phyloP scores from a whole-genome alignment of 2,888 invertebrate species.

The Coleophora deauratella region DNA sequence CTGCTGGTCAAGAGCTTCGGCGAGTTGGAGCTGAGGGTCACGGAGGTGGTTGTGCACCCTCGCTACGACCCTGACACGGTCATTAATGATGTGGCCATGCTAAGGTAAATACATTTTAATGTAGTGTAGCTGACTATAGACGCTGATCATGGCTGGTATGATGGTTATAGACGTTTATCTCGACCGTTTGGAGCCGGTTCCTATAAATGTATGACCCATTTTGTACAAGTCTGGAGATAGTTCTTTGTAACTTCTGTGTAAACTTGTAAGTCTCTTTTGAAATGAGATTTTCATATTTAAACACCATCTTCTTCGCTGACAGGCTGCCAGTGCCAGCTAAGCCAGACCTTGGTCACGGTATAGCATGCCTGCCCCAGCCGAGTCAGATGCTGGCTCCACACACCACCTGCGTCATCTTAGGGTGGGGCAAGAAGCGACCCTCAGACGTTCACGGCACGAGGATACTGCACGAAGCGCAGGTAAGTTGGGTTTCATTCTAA shows the following conservation, averaged over 20 bases:
- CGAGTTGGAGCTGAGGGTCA: conserved; percentile 84
- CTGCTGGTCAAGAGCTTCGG: conserved; percentile 81
- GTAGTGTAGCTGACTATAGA: too few species aligned
- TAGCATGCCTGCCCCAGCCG: conserved; percentile 87
- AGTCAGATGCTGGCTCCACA: conserved; percentile 77
- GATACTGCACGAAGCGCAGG: conserved; percentile 89
- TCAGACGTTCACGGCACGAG: conserved; percentile 87
- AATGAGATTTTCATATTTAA: too few species aligned
- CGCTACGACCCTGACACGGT: conserved; percentile 91
- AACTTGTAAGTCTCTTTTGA: too few species aligned
- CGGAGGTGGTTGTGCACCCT: conserved; percentile 86
- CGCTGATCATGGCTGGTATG: too few species aligned
- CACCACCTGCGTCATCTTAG: conserved; percentile 87
- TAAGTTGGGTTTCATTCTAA: conserved; percentile 34
- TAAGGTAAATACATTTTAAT: conserved; percentile 76
- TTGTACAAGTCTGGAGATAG: too few species aligned
- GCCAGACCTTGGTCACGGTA: conserved; percentile 67
- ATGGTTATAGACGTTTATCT: too few species aligned
- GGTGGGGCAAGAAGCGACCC: conserved; percentile 91
- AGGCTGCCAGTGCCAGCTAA: conserved; percentile 54
- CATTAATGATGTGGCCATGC: conserved; percentile 92
- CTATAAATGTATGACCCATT: too few species aligned
- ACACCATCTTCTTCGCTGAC: neutral
- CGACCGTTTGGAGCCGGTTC: too few species aligned
- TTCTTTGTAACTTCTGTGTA: too few species aligned